Conservation (phyloP, 2,113 vertebrate genomes). For the Austrofundulus limnaeus region DNA sequence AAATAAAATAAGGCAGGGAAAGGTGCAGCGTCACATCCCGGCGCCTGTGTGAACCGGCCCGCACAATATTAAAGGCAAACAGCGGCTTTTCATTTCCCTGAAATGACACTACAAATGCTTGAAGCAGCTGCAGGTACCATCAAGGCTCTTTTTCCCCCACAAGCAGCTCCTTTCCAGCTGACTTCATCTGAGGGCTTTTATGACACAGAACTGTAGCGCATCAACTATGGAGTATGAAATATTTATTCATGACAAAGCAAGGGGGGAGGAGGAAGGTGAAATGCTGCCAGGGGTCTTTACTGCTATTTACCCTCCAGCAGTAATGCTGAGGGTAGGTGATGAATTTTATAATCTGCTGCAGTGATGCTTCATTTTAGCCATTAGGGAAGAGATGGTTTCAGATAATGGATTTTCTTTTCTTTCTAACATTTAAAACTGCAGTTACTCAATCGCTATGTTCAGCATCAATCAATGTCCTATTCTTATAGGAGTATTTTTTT, state of each 20-base stretch:
- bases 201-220: conserved; percentile 24
- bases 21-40: conserved; percentile 1
- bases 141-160: conserved; percentile 32
- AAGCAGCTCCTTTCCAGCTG: conserved; percentile 35
- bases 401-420: neutral
- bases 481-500: too few relatives aligned
- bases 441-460: neutral
- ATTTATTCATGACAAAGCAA: conserved; percentile 32
- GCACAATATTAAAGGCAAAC: conserved; percentile 17
- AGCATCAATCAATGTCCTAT: neutral
- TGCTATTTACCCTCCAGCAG: conserved; percentile 26
- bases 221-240: conserved; percentile 34
- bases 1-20: neutral
- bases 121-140: conserved; percentile 38
- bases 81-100: conserved; percentile 16
- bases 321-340: conserved; percentile 13
- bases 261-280: neutral
- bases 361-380: neutral
- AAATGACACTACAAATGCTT: conserved; percentile 29
- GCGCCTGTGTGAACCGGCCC: conserved; percentile 1
- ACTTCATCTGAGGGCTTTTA: conserved; percentile 30
- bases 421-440: neutral
- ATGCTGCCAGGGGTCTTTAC: conserved; percentile 10
- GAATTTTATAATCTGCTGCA: neutral
- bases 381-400: neutral